phyloP scores from a whole-genome alignment of 30 jellyfish, hydroid and myxozoan species.

The Calvadosia cruxmelitensis region DNA sequence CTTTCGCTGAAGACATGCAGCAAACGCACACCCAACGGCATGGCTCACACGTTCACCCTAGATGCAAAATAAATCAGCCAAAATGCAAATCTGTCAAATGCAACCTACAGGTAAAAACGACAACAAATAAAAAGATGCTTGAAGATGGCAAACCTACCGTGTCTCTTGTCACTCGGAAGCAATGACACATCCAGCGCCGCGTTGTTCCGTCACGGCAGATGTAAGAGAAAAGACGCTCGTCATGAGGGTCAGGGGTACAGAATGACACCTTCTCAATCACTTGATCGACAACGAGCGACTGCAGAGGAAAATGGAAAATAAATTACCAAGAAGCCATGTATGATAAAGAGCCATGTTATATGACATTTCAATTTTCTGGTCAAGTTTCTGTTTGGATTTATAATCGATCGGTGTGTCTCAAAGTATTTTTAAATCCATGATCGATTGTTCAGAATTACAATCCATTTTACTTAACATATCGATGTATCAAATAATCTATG shows the following conservation, averaged over 20 bases:
- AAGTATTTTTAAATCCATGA: too few species aligned
- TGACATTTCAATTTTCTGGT: too few species aligned
- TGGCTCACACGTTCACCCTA: conserved; percentile 97
- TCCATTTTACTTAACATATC: too few species aligned
- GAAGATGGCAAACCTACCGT: conserved; percentile 36
- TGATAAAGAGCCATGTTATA: too few species aligned
- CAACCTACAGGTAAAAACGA: neutral
- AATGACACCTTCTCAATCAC: conserved; percentile 96
- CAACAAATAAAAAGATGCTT: neutral
- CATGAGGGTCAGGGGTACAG: conserved; percentile 98
- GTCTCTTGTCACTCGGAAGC: conserved; percentile 83
- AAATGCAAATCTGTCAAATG: neutral
- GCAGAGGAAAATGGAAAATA: neutral
- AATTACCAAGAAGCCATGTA: neutral
- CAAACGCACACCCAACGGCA: conserved; percentile 99
- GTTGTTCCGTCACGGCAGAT: conserved; percentile 98
- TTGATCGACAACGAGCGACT: conserved; percentile 97
- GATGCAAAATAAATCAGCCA: neutral
- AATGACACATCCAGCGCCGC: conserved; percentile 96
- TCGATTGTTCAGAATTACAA: too few species aligned
- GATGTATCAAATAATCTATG: too few species aligned
- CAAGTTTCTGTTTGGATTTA: too few species aligned
- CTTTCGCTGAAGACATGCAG: conserved; percentile 86
- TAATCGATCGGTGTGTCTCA: too few species aligned
- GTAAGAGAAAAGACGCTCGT: conserved; percentile 84